Base-by-base conservation (phyloP, 2,888 invertebrate genomes). In the Megastigmus dorsalis region DNA sequence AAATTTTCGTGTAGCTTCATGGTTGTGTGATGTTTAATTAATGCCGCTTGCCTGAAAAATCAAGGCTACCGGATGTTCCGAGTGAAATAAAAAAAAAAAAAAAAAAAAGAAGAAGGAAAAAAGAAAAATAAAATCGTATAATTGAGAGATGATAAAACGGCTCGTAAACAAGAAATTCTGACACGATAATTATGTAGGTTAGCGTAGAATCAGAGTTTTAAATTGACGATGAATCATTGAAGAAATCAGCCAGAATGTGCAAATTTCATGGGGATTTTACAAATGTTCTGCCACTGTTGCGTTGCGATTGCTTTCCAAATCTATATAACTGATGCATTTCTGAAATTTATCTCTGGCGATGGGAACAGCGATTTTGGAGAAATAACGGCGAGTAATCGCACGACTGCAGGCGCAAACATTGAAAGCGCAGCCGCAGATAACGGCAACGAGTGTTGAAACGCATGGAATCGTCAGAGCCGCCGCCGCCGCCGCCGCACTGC, bases 101-200 rank as follows among this genome's bases (percentile, higher is more conserved):
- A n/a, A n/a, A n/a, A n/a, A n/a, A n/a, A n/a, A n/a, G n/a, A n/a
- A n/a, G n/a, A n/a, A n/a, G n/a, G n/a, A n/a, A n/a, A n/a, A n/a
- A n/a, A n/a, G n/a, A n/a, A n/a, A n/a, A n/a, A n/a, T n/a, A n/a
- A n/a, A 60, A 60, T 69, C 20, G 52, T 60, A 50, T 26, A 15
- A 41, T 54, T 50, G 68, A 59, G 52, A 36, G 68, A 68, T 59
- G 50, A 60, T 68, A 50, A 69, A 69, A 41, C 30, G 23, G 52
- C 41, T 23, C 38, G 68, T 50, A 60, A 68, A 60, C 60, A 52
- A 69, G 69, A 30, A 57, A 36, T 23, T 48, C 23, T 30, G 52
- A 59, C 48, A 26, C 48, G 57, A 69, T 69, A 60, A 69, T 69
- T 60, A 69, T 60, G 69, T 69, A 60, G 59, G 59, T 52, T 69